These are phyloP conservation scores for Falco berigora DNA, from an alignment of 2,797 vertebrate species.

Conservation along the genomic window DNA sequence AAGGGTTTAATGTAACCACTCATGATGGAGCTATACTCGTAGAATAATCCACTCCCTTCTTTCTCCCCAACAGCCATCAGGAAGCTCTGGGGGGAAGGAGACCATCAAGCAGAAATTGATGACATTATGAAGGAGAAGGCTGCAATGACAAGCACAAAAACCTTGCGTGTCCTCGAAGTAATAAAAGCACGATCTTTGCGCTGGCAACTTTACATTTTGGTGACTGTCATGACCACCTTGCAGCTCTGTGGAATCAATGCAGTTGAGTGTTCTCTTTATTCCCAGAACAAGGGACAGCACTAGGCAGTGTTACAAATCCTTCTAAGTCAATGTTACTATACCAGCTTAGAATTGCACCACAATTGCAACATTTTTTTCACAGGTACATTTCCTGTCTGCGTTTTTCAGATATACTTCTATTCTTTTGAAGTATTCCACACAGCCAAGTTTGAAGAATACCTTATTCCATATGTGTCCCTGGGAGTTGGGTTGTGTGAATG, in stretches of 20 bases:
- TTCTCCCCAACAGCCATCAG: conserved; percentile 74
- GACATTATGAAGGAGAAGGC: conserved; percentile 85
- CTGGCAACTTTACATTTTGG: conserved; percentile 82
- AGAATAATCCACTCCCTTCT: neutral
- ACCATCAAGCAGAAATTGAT: conserved; percentile 79
- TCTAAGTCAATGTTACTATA: neutral
- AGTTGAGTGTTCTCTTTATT: conserved; percentile 66
- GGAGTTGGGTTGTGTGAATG: conserved; percentile 89
- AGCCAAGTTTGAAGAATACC: conserved; percentile 77
- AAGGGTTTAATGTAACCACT: neutral
- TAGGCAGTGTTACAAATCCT: neutral
- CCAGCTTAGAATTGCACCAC: neutral
- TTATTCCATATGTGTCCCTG: conserved; percentile 82
- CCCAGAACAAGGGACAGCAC: neutral
- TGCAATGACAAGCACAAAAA: conserved; percentile 68
- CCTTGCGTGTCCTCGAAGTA: conserved; percentile 77
- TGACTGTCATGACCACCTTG: conserved; percentile 84
- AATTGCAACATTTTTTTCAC: neutral
- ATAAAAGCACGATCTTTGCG: conserved; percentile 76
- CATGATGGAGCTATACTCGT: neutral
- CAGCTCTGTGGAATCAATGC: conserved; percentile 91
- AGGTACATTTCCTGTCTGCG: neutral
- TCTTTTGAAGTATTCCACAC: conserved; percentile 86
- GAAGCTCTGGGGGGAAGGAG: conserved; percentile 78
- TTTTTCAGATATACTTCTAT: conserved; percentile 88